Evolutionary conservation across 2,888 invertebrate genomes (phyloP).

Genomic region (Lacanobia oleracea): DNA sequence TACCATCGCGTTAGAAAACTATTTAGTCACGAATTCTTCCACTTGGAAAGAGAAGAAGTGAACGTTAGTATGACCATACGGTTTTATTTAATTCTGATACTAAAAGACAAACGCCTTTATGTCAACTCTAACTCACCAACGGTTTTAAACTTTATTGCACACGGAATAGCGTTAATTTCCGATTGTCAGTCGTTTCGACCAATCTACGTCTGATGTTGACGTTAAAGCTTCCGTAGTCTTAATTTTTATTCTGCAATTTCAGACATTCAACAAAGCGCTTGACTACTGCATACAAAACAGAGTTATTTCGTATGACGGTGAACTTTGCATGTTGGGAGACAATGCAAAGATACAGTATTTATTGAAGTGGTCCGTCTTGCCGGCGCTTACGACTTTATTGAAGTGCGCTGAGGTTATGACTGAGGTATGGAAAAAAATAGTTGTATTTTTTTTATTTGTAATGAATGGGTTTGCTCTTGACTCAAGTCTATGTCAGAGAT

Average conservation of each 20-base stretch:
- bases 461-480: no score
- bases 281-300: slow-evolving; percentile 77
- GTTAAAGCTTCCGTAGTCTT: no score
- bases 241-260: slow-evolving; percentile 14
- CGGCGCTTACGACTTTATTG: slow-evolving; percentile 91
- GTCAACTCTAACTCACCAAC: neutral
- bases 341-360: slow-evolving; percentile 88
- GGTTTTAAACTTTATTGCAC: neutral
- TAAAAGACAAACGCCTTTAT: no score
- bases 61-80: slow-evolving; percentile 78
- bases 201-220: no score
- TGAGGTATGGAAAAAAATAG: no score
- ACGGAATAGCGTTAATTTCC: neutral
- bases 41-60: slow-evolving; percentile 88
- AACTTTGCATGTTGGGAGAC: slow-evolving; percentile 80
- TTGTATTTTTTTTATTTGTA: no score
- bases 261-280: slow-evolving; percentile 78
- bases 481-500: no score
- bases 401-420: slow-evolving; percentile 76
- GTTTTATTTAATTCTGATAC: no score
- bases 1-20: slow-evolving; percentile 86
- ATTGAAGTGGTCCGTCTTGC: slow-evolving; percentile 91
- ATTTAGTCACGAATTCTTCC: slow-evolving; percentile 92
- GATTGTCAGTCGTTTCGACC: no score
- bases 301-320: slow-evolving; percentile 77